phyloP scores from a whole-genome alignment of 1,140 invertebrate genomes.

The Asobara japonica region DNA sequence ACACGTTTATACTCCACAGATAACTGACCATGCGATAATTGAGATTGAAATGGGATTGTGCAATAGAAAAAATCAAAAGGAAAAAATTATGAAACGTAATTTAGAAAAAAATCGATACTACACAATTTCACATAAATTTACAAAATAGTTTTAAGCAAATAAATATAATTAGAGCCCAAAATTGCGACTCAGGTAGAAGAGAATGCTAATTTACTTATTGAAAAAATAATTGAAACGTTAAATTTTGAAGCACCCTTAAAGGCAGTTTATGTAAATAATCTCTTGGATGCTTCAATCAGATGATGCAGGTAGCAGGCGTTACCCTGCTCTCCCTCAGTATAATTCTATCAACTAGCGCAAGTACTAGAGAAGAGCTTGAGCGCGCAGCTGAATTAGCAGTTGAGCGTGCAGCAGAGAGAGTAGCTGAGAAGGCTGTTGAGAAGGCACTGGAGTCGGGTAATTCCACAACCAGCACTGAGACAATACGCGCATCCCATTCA shows the following conservation, averaged over 20 bases:
- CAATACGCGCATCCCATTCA: conserved; percentile 53
- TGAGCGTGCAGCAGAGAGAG: conserved; percentile 59
- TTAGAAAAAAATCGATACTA: not conserved
- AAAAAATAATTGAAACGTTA: conserved; percentile 5
- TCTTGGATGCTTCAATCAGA: conserved; percentile 21
- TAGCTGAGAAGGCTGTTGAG: conserved; percentile 60
- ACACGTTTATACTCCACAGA: conserved; percentile 20
- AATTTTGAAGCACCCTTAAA: not conserved
- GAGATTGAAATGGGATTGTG: not conserved
- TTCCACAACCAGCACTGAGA: conserved; percentile 54
- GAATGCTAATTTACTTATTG: not conserved
- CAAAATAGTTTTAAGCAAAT: not conserved
- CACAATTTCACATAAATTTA: not conserved
- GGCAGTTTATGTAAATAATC: not conserved
- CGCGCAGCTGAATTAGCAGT: conserved; percentile 60
- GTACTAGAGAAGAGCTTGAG: conserved; percentile 54
- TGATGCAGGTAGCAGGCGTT: conserved; percentile 24
- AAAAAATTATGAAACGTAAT: not conserved
- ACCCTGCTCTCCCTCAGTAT: conserved; percentile 43
- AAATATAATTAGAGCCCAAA: not conserved
- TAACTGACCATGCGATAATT: conserved; percentile 24
- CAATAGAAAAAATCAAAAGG: not conserved
- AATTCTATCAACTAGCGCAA: conserved; percentile 39
- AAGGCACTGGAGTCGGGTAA: conserved; percentile 58
- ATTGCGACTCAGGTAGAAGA: not conserved